Evolutionary conservation across 2,888 invertebrate genomes (phyloP).

Genomic region (Laothoe populi): DNA sequence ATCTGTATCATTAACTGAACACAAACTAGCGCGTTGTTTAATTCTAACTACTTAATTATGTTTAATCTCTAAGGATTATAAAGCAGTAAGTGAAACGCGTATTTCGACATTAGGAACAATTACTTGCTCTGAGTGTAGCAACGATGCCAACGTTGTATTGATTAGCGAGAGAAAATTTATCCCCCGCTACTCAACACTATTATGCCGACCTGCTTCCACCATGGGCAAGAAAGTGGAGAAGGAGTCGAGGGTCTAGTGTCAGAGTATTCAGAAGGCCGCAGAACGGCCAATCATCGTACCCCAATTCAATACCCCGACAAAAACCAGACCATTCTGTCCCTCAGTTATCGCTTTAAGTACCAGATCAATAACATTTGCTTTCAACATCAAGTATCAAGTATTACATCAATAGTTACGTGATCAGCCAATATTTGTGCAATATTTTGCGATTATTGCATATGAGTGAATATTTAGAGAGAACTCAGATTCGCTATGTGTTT

Average conservation of each 20-base stretch:
- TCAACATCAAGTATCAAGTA: constrained; percentile 1
- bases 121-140: constrained; percentile 18
- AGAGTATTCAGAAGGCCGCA: too few relatives aligned
- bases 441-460: neutral
- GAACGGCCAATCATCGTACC: too few relatives aligned
- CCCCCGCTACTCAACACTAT: too few relatives aligned
- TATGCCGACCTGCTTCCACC: too few relatives aligned
- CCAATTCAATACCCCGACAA: too few relatives aligned
- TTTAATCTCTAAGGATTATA: constrained; percentile 17
- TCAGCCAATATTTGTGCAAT: neutral
- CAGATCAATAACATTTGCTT: constrained; percentile 17
- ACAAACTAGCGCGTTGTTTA: constrained; percentile 20
- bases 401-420: constrained; percentile 21
- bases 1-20: constrained; percentile 15
- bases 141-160: too few relatives aligned
- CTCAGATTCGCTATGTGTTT: neutral
- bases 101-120: constrained; percentile 6
- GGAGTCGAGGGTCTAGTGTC: too few relatives aligned
- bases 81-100: neutral
- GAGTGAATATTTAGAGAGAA: constrained; percentile 2
- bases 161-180: too few relatives aligned
- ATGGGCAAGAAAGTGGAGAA: too few relatives aligned
- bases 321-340: neutral
- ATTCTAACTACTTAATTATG: constrained; percentile 20
- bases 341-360: constrained; percentile 7